Conservation (phyloP, 1,140 invertebrate genomes). For the Euglossa dilemma region DNA sequence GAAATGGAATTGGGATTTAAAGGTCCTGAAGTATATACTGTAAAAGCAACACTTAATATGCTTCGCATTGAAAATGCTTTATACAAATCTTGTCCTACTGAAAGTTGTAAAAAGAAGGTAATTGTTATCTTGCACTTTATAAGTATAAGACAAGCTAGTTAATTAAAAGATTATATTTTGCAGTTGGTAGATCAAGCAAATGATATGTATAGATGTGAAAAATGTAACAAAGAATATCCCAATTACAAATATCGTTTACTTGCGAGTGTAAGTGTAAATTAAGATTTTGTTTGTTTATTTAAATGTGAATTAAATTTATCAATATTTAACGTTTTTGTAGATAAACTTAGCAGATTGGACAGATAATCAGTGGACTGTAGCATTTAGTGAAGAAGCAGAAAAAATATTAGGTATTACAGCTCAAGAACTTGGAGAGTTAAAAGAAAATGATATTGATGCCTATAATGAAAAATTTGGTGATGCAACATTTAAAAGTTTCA, state of each 20-base stretch:
- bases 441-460: slow-evolving; percentile 85
- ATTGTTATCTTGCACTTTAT: not conserved
- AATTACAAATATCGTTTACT: slow-evolving; percentile 95
- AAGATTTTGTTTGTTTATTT: not conserved
- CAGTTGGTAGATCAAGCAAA: slow-evolving; percentile 92
- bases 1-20: slow-evolving; percentile 85
- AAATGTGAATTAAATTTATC: not conserved
- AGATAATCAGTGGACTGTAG: slow-evolving; percentile 92
- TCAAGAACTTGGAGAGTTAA: slow-evolving; percentile 89
- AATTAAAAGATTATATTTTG: slow-evolving; percentile 36
- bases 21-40: slow-evolving; percentile 90
- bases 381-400: slow-evolving; percentile 95
- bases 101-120: slow-evolving; percentile 96
- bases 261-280: slow-evolving; percentile 86
- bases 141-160: slow-evolving; percentile 5
- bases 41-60: slow-evolving; percentile 87
- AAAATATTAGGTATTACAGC: slow-evolving; percentile 89
- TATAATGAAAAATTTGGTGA: slow-evolving; percentile 87
- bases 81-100: slow-evolving; percentile 94
- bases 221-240: slow-evolving; percentile 92
- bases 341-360: slow-evolving; percentile 91
- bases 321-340: slow-evolving; percentile 78
- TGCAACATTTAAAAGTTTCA: slow-evolving; percentile 90
- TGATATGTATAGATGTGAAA: slow-evolving; percentile 96
- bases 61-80: slow-evolving; percentile 90